A percentile compares a stretch with the other conserved stretches of the same genome.
phyloP scores from a whole-genome alignment of 2,797 vertebrate species.

The Oceanodroma leucorhoa region DNA sequence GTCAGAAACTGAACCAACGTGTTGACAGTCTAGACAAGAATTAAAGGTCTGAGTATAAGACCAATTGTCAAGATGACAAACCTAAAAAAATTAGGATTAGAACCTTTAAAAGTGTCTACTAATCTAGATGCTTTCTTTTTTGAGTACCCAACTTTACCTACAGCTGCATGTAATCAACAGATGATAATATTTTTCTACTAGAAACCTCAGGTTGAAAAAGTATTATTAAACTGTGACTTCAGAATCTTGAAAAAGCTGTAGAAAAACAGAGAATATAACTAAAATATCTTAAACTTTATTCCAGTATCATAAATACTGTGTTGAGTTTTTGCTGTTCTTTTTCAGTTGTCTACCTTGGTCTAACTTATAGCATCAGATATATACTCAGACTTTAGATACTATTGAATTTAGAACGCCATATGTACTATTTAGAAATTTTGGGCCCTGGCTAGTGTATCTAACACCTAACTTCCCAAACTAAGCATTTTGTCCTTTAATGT shows the following conservation, averaged over 20 bases:
- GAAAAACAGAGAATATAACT: background rate
- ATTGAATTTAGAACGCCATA: background rate
- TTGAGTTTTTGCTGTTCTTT: background rate
- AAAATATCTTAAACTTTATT: background rate
- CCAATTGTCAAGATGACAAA: background rate
- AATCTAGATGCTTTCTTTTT: background rate
- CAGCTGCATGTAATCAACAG: background rate
- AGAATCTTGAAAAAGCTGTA: background rate
- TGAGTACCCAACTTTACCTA: background rate
- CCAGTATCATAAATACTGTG: background rate
- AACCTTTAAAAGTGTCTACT: background rate
- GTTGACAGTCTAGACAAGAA: background rate
- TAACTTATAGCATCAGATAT: background rate
- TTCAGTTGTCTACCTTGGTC: background rate
- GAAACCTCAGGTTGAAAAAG: background rate
- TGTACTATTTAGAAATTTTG: background rate
- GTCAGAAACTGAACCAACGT: background rate
- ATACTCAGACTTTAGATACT: background rate
- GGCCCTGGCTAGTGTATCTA: background rate
- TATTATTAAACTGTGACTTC: background rate
- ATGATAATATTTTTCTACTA: background rate
- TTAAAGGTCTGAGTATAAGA: background rate
- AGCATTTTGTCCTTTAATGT: background rate
- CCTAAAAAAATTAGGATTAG: background rate
- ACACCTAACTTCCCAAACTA: background rate